Percentiles rank a stretch among this genome's conserved stretches.
These are phyloP conservation scores for Myrmophylax atrothorax DNA, from an alignment of 2,113 vertebrate species.

Conservation along the genomic window DNA sequence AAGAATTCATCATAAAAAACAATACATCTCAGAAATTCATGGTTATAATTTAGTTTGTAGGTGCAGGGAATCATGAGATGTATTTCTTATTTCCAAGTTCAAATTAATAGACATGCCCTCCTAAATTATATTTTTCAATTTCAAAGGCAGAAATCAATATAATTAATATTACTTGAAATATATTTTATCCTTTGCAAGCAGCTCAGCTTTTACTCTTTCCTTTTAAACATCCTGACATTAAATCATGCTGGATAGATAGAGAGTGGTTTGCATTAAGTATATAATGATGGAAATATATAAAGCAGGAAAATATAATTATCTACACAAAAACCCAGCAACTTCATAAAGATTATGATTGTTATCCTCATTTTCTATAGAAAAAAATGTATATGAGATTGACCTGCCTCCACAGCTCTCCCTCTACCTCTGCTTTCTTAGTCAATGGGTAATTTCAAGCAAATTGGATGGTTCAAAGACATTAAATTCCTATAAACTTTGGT, in stretches of 20 bases:
- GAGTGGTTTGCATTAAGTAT: not conserved
- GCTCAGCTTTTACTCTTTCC: not conserved
- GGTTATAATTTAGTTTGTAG: slow-evolving; percentile 8
- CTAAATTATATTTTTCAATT: not conserved
- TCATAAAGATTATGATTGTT: not conserved
- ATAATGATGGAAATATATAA: not conserved
- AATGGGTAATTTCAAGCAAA: not conserved
- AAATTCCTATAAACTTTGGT: not conserved
- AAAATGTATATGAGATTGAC: not conserved
- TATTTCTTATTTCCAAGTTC: slow-evolving; percentile 18
- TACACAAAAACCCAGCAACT: not conserved
- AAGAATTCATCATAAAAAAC: not conserved
- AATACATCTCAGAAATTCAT: slow-evolving; percentile 9
- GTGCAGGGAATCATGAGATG: not conserved
- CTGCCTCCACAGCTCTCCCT: not conserved
- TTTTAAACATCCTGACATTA: not conserved
- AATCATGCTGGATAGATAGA: not conserved
- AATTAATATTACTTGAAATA: not conserved
- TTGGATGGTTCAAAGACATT: not conserved
- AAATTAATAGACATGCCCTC: not conserved
- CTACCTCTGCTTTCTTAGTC: not conserved
- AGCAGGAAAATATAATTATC: not conserved
- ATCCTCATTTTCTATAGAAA: not conserved
- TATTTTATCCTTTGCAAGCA: not conserved
- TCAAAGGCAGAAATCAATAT: slow-evolving; percentile 7